Conservation (phyloP, 2,888 invertebrate genomes). For the Subacronicta megacephala region DNA sequence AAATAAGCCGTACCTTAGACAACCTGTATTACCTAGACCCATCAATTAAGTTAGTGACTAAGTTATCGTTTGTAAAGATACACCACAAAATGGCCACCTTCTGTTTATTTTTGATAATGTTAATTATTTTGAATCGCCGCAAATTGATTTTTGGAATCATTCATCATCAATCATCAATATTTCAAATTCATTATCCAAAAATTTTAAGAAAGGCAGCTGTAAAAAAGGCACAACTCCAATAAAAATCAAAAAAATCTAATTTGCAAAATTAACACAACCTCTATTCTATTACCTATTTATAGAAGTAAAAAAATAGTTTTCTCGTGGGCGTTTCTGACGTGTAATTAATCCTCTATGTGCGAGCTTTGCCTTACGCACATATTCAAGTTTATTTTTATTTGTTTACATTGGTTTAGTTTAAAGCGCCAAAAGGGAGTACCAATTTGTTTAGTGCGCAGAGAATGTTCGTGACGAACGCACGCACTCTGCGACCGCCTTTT, state of each 20-base stretch:
- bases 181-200: too few species aligned
- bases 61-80: too few species aligned
- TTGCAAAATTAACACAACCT: constrained; percentile 9
- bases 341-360: constrained; percentile 3
- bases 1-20: too few species aligned
- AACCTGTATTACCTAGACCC: too few species aligned
- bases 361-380: constrained; percentile 16
- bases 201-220: too few species aligned
- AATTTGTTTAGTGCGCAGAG: constrained; percentile 44
- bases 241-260: not conserved
- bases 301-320: not conserved
- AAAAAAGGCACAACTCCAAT: not conserved
- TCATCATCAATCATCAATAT: too few species aligned
- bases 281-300: constrained; percentile 1
- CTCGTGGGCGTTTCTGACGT: constrained; percentile 23
- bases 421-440: constrained; percentile 17
- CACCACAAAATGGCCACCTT: too few species aligned
- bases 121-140: too few species aligned
- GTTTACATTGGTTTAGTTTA: constrained; percentile 38
- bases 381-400: constrained; percentile 24
- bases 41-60: too few species aligned
- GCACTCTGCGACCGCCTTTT: constrained; percentile 36
- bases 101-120: too few species aligned
- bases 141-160: too few species aligned
- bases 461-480: constrained; percentile 44